Evolutionary conservation across 2,888 invertebrate species (phyloP).

Genomic region (Diachrysia chrysitis): DNA sequence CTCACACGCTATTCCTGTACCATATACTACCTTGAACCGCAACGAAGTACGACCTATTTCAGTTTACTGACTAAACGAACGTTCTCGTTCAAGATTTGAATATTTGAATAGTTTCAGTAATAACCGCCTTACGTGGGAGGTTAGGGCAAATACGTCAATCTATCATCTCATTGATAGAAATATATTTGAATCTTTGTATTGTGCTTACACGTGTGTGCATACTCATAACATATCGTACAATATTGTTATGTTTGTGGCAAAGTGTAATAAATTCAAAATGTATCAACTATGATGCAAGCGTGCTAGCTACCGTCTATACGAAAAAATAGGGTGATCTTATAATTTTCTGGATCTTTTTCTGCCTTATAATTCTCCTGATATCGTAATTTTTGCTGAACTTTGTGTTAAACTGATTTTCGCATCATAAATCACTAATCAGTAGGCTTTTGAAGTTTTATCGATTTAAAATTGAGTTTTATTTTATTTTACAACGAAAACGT

Average conservation of each 20-base stretch:
- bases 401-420: neutral
- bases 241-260: neutral
- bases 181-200: conserved; percentile 11
- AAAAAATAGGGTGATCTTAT: conserved; percentile 38
- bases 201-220: neutral
- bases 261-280: neutral
- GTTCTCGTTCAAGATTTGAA: conserved; percentile 67
- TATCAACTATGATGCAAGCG: neutral
- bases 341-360: conserved; percentile 17
- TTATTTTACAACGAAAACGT: neutral
- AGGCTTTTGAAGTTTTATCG: neutral
- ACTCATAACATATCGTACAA: neutral
- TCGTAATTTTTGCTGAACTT: neutral
- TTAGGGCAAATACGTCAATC: conserved; percentile 47
- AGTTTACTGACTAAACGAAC: conserved; percentile 76
- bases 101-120: conserved; percentile 50
- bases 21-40: conserved; percentile 83
- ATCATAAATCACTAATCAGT: neutral
- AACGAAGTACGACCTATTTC: conserved; percentile 80
- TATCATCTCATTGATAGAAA: conserved; percentile 37
- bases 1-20: conserved; percentile 81
- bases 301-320: neutral
- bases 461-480: neutral
- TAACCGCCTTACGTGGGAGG: conserved; percentile 45
- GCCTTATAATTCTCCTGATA: neutral